phyloP scores from a whole-genome alignment of 1,140 invertebrate genomes.

The Aphelinus atriplicis region DNA sequence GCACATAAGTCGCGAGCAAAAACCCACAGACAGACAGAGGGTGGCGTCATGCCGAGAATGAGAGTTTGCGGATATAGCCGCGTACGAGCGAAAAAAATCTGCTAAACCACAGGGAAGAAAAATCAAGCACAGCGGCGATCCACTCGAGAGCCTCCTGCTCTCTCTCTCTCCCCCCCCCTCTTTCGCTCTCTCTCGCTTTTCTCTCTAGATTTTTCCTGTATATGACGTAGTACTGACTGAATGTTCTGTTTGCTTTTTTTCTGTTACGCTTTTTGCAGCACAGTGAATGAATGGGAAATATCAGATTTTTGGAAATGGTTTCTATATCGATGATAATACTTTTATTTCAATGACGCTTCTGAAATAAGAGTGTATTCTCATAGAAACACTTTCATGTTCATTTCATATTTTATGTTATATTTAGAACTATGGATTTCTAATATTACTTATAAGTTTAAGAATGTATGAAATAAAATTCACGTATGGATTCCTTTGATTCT shows the following conservation, averaged over 20 bases:
- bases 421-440: too few species aligned
- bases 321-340: too few species aligned
- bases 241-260: not conserved
- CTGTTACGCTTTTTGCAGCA: not conserved
- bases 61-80: slow-evolving; percentile 10
- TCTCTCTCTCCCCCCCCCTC: slow-evolving; percentile 2
- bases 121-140: slow-evolving; percentile 32
- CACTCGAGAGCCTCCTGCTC: slow-evolving; percentile 1
- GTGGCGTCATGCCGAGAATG: not conserved
- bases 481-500: too few species aligned
- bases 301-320: too few species aligned
- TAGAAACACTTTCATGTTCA: too few species aligned
- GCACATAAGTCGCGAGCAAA: too few species aligned
- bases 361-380: too few species aligned
- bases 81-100: slow-evolving; percentile 27
- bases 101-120: slow-evolving; percentile 36
- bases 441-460: too few species aligned
- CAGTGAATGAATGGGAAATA: too few species aligned
- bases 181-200: not conserved
- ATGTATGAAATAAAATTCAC: too few species aligned
- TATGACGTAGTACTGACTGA: not conserved
- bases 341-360: too few species aligned
- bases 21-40: not conserved
- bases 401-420: too few species aligned
- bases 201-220: not conserved